Conservation (phyloP, 2,113 vertebrate genomes). For the Anhinga anhinga region DNA sequence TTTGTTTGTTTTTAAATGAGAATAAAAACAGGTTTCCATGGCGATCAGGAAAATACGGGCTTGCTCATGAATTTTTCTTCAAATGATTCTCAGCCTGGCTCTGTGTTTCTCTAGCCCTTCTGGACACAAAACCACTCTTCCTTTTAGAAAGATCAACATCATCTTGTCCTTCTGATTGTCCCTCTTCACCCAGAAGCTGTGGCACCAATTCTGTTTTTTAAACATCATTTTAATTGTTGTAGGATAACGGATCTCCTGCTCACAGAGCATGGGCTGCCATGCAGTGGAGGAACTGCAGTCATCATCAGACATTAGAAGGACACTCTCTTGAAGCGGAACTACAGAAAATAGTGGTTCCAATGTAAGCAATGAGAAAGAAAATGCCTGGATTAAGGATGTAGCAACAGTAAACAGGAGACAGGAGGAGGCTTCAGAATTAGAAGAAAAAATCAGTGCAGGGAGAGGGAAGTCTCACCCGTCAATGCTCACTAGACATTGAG, state of each 20-base stretch:
- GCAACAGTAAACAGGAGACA: background rate
- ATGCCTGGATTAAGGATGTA: background rate
- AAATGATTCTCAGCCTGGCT: background rate
- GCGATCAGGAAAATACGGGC: background rate
- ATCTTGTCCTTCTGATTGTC: background rate
- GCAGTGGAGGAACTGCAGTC: background rate
- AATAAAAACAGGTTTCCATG: background rate
- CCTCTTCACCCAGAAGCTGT: background rate
- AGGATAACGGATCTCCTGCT: background rate
- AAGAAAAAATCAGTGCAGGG: background rate
- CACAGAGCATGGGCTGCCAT: background rate
- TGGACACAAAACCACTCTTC: background rate
- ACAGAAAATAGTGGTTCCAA: background rate
- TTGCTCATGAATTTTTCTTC: background rate
- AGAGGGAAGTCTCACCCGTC: background rate
- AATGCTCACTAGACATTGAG: background rate
- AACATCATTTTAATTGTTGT: background rate
- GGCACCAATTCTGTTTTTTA: background rate
- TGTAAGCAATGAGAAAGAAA: background rate
- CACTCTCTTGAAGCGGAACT: background rate
- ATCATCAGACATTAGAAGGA: background rate
- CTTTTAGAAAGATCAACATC: background rate
- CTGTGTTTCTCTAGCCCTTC: background rate
- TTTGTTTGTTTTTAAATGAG: background rate
- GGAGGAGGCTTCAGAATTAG: background rate